Evolutionary conservation across 2,888 invertebrate genomes (phyloP).

Genomic region (Coleophora flavipennella): DNA sequence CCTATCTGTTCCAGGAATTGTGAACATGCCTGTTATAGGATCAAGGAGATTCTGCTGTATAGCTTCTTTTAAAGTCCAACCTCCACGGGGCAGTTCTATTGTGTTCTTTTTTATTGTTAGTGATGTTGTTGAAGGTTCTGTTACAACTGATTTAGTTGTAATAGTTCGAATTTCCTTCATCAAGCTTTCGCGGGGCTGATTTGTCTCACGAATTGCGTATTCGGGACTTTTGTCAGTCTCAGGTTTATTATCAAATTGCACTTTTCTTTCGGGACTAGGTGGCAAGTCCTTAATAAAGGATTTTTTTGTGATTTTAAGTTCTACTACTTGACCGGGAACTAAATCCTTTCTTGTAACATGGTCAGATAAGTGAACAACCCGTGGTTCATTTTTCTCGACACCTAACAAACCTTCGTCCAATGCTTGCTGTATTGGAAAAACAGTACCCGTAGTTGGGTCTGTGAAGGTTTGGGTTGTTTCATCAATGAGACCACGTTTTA

Average conservation of each 20-base stretch:
- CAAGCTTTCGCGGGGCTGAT: constrained; percentile 31
- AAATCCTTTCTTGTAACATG: constrained; percentile 47
- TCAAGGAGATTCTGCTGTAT: constrained; percentile 88
- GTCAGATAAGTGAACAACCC: constrained; percentile 53
- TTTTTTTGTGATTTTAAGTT: constrained; percentile 67
- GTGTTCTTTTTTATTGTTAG: constrained; percentile 76
- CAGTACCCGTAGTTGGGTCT: constrained; percentile 81
- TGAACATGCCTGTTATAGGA: constrained; percentile 85
- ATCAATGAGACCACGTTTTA: constrained; percentile 84
- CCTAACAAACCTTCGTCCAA: constrained; percentile 80
- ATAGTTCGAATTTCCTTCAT: constrained; percentile 49
- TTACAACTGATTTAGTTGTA: constrained; percentile 48
- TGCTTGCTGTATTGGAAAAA: constrained; percentile 84
- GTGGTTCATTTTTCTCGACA: constrained; percentile 71
- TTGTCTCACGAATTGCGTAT: constrained; percentile 35
- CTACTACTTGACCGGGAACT: constrained; percentile 61
- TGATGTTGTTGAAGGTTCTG: constrained; percentile 65
- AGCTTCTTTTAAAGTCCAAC: constrained; percentile 88
- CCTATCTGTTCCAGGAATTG: constrained; percentile 89
- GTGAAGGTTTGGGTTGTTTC: constrained; percentile 82
- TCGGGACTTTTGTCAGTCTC: constrained; percentile 75
- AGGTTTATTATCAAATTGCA: constrained; percentile 64
- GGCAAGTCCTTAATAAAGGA: constrained; percentile 64
- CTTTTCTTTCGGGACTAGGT: constrained; percentile 58
- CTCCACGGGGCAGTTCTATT: constrained; percentile 85